A percentile compares a stretch with the other conserved stretches of the same genome.
These are phyloP conservation scores for Melanotaenia pygmaea DNA, from an alignment of 2,797 vertebrate genomes.

Conservation along the genomic window DNA sequence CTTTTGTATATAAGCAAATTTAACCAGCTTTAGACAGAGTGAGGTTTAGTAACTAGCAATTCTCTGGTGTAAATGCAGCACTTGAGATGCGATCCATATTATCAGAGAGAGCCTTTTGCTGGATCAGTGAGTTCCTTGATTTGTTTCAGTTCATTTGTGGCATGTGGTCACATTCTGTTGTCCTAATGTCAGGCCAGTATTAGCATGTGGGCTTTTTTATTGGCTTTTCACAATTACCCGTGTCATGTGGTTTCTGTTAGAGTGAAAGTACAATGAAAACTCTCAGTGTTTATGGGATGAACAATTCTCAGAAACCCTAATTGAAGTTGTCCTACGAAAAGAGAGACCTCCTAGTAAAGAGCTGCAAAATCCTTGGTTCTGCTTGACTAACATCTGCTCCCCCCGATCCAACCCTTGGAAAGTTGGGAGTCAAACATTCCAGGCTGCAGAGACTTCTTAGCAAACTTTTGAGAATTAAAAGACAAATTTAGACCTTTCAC, in stretches of 20 bases:
- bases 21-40: conserved; percentile 35
- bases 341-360: conserved; percentile 71
- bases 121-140: conserved; percentile 35
- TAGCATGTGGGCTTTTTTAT: conserved; percentile 68
- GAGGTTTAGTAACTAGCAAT: conserved; percentile 11
- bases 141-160: conserved; percentile 34
- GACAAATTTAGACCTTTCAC: conserved; percentile 74
- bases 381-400: conserved; percentile 63
- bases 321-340: conserved; percentile 60
- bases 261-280: conserved; percentile 68
- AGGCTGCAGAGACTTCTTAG: conserved; percentile 51
- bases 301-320: conserved; percentile 55
- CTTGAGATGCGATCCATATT: conserved; percentile 32
- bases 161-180: conserved; percentile 55
- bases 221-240: conserved; percentile 56
- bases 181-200: conserved; percentile 57
- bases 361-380: conserved; percentile 70
- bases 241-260: conserved; percentile 71
- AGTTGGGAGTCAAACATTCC: conserved; percentile 75
- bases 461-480: conserved; percentile 73
- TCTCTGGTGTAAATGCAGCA: conserved; percentile 19
- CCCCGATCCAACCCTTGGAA: conserved; percentile 47
- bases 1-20: conserved; percentile 50
- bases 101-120: conserved; percentile 19
- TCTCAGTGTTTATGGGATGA: conserved; percentile 58